Percentiles rank a stretch among this genome's conserved stretches.
phyloP scores from a whole-genome alignment of 2,888 invertebrate species.

The Cylloceria caligata region DNA sequence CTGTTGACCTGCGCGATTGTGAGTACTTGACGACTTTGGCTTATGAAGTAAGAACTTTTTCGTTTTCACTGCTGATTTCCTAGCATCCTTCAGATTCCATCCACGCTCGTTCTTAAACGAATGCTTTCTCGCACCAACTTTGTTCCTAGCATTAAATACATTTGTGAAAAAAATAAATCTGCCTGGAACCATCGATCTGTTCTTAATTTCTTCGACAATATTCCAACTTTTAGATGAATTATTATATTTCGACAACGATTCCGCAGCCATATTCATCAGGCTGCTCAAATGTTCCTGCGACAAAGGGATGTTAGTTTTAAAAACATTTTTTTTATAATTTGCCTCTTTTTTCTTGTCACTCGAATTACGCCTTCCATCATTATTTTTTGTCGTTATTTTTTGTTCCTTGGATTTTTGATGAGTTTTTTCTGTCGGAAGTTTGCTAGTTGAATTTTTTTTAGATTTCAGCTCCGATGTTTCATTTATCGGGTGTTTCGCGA shows the following conservation, averaged over 20 bases:
- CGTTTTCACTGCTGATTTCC: neutral
- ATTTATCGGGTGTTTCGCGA: neutral
- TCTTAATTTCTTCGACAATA: neutral
- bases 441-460: no score
- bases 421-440: neutral
- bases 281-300: conserved; percentile 2
- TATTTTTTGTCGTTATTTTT: neutral
- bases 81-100: neutral
- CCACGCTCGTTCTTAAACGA: no score
- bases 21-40: neutral
- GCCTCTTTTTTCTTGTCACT: neutral
- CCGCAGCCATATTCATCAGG: neutral
- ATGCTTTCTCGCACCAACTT: neutral
- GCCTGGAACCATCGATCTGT: neutral
- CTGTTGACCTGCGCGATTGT: neutral
- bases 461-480: neutral
- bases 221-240: neutral
- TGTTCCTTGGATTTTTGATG: neutral
- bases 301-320: no score
- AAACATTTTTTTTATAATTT: neutral
- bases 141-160: neutral
- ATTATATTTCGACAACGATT: neutral
- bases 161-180: neutral
- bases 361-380: neutral
- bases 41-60: neutral